Base-by-base conservation (phyloP, 2,888 invertebrate genomes). In the Aquatica leii region DNA sequence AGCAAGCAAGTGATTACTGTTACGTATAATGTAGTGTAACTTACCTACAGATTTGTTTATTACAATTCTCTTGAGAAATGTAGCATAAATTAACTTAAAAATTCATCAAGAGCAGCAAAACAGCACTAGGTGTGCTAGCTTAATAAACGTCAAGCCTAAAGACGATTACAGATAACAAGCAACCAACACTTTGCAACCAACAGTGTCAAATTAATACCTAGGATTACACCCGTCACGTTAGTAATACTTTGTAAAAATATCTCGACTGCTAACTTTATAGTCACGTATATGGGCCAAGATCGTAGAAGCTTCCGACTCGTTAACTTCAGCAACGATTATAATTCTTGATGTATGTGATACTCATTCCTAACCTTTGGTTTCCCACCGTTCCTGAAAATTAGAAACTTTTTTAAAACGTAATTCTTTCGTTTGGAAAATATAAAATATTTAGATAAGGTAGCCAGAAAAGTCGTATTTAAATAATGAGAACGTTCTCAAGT, bases 361-460 rank as follows among this genome's bases (percentile, higher is more conserved):
- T 43, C 21, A 14, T 59, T 59, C 21, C n/a, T 20, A 8, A 41
- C 37, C 31, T 17, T 51, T n/a, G n/a, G n/a, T 50, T 41, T 20
- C 18, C 12, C 24, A 5, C 24, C 12, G 11, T 9, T n/a, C n/a
- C n/a, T n/a, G n/a, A n/a, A n/a, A n/a, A n/a, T n/a, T n/a, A n/a
- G n/a, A n/a, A n/a, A 6, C 6, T 6, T 24, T 40, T 49, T 20
- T 50, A 58, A 20, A 37, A 24, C 41, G 35, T 15, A 54, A 6
- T 62, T 51, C 51, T 62, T 62, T 37, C 52, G 49, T 57, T 58
- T 51, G 21, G 43, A 56, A 50, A 62, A 50, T 37, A 52, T 61
- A 43, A 61, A 61, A 61, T 58, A 62, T 58, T 62, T 62, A 53
- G 62, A 58, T 58, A 58, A 62, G 57, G 43, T 34, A 37, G 34